Evolutionary conservation across 2,888 invertebrate genomes (phyloP).

Genomic region (Conchocele bisecta): DNA sequence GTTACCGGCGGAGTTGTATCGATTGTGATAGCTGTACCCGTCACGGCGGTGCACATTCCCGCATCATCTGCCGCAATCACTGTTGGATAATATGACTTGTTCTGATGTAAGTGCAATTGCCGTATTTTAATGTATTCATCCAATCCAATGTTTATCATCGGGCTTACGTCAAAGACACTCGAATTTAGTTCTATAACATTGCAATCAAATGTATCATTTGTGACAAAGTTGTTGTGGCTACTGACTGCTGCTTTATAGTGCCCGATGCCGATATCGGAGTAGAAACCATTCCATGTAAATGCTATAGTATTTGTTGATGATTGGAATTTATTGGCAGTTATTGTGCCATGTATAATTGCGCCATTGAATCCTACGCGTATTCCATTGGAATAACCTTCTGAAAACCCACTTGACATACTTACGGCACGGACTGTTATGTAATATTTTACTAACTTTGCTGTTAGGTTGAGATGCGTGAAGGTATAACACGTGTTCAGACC

Average conservation of each 20-base stretch:
- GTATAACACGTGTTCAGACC: conserved; percentile 62
- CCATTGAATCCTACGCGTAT: conserved; percentile 59
- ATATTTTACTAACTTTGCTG: conserved; percentile 56
- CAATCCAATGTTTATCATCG: conserved; percentile 18
- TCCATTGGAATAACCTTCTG: conserved; percentile 66
- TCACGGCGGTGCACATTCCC: conserved; percentile 39
- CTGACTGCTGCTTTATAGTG: conserved; percentile 44
- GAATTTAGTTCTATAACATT: not conserved
- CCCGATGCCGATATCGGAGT: conserved; percentile 52
- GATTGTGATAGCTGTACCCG: conserved; percentile 29
- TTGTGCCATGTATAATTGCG: conserved; percentile 38
- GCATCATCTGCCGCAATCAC: conserved; percentile 53
- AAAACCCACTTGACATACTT: conserved; percentile 61
- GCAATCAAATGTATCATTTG: conserved; percentile 41
- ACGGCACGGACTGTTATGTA: conserved; percentile 69
- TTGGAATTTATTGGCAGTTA: conserved; percentile 33
- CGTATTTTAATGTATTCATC: conserved; percentile 30
- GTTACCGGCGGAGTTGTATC: conserved; percentile 50
- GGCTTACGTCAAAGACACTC: conserved; percentile 23
- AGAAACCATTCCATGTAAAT: conserved; percentile 50
- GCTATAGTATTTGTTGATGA: conserved; percentile 20
- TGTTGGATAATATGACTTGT: conserved; percentile 37
- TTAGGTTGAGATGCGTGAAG: conserved; percentile 60
- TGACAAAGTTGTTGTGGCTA: not conserved
- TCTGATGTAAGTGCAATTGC: conserved; percentile 38